Evolutionary conservation across 2,888 invertebrate genomes (phyloP), one percentile per base, ranked within the genome.

Genomic region (Nipponacmea schrenckii): DNA sequence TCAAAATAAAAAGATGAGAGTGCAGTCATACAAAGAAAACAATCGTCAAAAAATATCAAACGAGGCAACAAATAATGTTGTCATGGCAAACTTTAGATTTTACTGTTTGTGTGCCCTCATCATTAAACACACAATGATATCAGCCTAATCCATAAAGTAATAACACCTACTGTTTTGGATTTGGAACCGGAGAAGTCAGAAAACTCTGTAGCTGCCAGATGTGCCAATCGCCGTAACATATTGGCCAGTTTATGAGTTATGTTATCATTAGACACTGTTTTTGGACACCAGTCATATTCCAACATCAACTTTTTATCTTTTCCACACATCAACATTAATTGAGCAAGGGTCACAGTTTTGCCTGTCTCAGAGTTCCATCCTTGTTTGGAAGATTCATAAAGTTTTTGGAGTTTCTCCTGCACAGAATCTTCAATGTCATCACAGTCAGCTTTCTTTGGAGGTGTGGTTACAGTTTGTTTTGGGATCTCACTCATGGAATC

Each of bases 361-460:
- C 94, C 93, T 84, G 93, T 94, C 20, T 92, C 90, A 12, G 92
- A 86, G 69, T 94, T 95, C 96, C 96, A 97, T 0, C 96, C 96
- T 73, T 90, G 70, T 27, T 65, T 64, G 2, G 76, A 74, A 39
- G 72, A 45, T 90, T 65, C 77, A 15, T 56, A 56, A 24, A 56
- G 56, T 56, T 14, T 56, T 24, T 56, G 56, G 24, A 56, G 56
- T 56, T 56, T 56, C 24, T 56, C 56, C 56, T 56, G 70, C 39
- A 67, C 64, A 24, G 50, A 66, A 31, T 62, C 69, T 44, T 68
- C 62, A 8, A 24, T 67, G 3, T 69, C 70, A 44, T 68, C 65
- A 8, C 50, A 62, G 24, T 62, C 62, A 24, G 72, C 64, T 45
- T 69, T 64, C 46, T 68, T 68, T 65, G 64, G 62, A 44, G 70